Base-by-base conservation (phyloP, 2,888 invertebrate species). In the Acronicta alni region DNA sequence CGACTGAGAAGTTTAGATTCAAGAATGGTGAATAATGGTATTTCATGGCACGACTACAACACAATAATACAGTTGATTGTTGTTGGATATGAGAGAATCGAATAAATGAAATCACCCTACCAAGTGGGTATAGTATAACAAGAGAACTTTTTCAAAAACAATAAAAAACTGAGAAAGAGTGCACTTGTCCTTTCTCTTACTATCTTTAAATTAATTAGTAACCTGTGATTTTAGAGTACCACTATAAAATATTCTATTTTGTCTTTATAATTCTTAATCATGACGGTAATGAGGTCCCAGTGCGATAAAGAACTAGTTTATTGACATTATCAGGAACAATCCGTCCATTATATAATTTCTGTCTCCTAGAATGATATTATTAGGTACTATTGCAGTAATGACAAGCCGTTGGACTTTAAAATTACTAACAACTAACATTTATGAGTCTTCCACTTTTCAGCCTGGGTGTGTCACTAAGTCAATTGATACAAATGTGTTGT, bases 271-370 rank as follows among this genome's bases (percentile, higher is more conserved):
- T 39, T 12, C 12, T 1, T 18, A 41, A 41, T 18, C 14, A 10
- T 18, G 18, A 15, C 6, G 14, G 12, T 18, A 30, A 12, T 18
- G 18, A 41, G 18, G 5, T 23, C 23, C 15, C 12, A 15, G 6
- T 30, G 16, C 15, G 44, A 44, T 44, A 44, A 43, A 44, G 30
- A 44, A 9, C 23, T 43, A 23, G 9, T 43, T 43, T 43, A 43
- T 43, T 26, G 12, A 9, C 16, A 26, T 44, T 26, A 16, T 26
- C 10, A 4, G 12, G 10, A 26, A 44, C 23, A 44, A 44, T 44
- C 23, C 43, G 12, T 44, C 44, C 2, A 12, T 18, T 30, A 30
- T 17, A 30, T 30, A 44, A 44, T 17, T 30, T 16, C 7, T 30
- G 44, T 44, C 30, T 10, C 5, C 30, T 44, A 30, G 26, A 12